Percentiles rank a stretch among this genome's conserved stretches.
Evolutionary conservation across 2,888 invertebrate genomes (phyloP).

Genomic region (Sturmia bella): DNA sequence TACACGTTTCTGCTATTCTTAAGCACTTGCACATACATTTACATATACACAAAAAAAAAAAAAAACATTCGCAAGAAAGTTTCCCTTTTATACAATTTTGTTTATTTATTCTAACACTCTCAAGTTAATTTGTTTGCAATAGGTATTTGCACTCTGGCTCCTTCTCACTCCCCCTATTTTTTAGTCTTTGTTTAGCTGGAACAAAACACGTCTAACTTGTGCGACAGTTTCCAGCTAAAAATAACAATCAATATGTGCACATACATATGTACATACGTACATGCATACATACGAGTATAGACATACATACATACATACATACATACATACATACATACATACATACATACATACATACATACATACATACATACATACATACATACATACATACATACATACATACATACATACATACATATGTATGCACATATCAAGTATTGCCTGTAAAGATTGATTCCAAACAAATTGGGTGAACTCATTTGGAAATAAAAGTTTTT

Average conservation of each 20-base stretch:
- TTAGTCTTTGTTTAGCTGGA: not conserved
- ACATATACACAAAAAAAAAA: not conserved
- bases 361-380: too few relatives aligned
- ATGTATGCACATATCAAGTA: too few relatives aligned
- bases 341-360: too few relatives aligned
- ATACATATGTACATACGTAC: too few relatives aligned
- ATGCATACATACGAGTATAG: too few relatives aligned
- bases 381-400: too few relatives aligned
- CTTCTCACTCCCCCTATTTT: not conserved
- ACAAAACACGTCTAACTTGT: slow-evolving; percentile 49
- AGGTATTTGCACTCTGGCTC: not conserved
- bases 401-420: too few relatives aligned
- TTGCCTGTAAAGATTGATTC: too few relatives aligned
- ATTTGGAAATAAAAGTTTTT: too few relatives aligned
- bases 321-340: too few relatives aligned
- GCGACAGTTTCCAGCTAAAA: slow-evolving; percentile 45
- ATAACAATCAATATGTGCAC: slow-evolving; percentile 47
- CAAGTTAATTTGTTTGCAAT: slow-evolving; percentile 24
- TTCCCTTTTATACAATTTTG: slow-evolving; percentile 52
- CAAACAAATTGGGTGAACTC: too few relatives aligned
- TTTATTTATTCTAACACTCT: slow-evolving; percentile 9
- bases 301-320: too few relatives aligned
- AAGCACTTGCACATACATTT: slow-evolving; percentile 4
- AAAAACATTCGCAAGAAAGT: not conserved
- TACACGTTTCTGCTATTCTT: slow-evolving; percentile 23